Conservation (phyloP, 2,797 vertebrate genomes). For the Corythornis leucogaster region DNA sequence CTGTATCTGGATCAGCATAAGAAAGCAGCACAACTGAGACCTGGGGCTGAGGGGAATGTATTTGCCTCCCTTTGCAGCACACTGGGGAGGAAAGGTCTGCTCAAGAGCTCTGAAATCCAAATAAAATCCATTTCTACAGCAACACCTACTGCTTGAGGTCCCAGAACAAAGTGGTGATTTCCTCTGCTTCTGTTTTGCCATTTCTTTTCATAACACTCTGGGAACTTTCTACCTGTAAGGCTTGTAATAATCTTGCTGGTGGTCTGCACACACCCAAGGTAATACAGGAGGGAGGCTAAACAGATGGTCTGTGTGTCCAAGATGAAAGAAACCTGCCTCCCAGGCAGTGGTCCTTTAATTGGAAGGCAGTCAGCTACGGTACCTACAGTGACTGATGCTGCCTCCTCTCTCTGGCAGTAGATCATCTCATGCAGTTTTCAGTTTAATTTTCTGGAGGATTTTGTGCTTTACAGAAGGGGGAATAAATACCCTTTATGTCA, state of each 20-base stretch:
- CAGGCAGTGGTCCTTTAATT: constrained; percentile 24
- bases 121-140: neutral
- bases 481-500: neutral
- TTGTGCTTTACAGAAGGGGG: neutral
- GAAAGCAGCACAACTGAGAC: neutral
- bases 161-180: fast-evolving
- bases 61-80: neutral
- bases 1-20: neutral
- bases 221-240: neutral
- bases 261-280: neutral
- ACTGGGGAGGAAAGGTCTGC: fast-evolving
- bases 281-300: neutral
- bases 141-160: neutral
- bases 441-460: constrained; percentile 27
- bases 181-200: neutral
- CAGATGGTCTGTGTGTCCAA: neutral
- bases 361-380: constrained; percentile 31
- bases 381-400: constrained; percentile 4
- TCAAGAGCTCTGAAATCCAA: neutral
- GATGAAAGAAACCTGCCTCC: neutral
- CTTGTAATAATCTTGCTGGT: neutral
- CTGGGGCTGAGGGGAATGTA: neutral
- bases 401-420: neutral
- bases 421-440: constrained; percentile 7
- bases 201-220: neutral